These are phyloP conservation scores for Pagetopsis macropterus DNA, from an alignment of 2,797 vertebrate genomes.

Conservation along the genomic window DNA sequence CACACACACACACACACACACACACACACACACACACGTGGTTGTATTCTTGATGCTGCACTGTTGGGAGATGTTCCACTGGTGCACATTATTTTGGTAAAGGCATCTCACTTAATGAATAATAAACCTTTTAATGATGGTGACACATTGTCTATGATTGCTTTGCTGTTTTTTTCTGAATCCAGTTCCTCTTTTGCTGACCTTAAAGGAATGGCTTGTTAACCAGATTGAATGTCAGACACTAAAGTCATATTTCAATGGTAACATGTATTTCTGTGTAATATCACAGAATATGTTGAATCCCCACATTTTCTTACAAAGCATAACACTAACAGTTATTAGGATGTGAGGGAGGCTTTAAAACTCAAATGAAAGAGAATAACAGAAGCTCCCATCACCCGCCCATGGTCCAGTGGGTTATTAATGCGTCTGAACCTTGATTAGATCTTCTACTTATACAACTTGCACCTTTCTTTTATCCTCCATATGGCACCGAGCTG, in stretches of 20 bases:
- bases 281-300: neutral
- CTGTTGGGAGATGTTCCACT: neutral
- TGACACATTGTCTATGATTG: neutral
- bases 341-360: neutral
- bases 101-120: neutral
- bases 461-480: constrained; percentile 7
- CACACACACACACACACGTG: neutral
- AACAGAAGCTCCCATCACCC: neutral
- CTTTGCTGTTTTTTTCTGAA: neutral
- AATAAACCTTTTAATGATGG: neutral
- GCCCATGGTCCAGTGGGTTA: neutral
- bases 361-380: constrained; percentile 10
- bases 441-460: constrained; percentile 38
- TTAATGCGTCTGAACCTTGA: constrained; percentile 42
- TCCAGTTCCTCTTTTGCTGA: neutral
- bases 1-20: too few relatives aligned
- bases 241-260: neutral
- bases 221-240: neutral
- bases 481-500: constrained; percentile 45
- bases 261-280: neutral
- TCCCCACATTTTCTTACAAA: neutral
- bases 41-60: neutral
- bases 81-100: constrained; percentile 6
- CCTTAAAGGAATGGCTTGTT: neutral
- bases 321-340: neutral